Conservation (phyloP, 2,113 vertebrate species). For the Clarias batrachus region DNA sequence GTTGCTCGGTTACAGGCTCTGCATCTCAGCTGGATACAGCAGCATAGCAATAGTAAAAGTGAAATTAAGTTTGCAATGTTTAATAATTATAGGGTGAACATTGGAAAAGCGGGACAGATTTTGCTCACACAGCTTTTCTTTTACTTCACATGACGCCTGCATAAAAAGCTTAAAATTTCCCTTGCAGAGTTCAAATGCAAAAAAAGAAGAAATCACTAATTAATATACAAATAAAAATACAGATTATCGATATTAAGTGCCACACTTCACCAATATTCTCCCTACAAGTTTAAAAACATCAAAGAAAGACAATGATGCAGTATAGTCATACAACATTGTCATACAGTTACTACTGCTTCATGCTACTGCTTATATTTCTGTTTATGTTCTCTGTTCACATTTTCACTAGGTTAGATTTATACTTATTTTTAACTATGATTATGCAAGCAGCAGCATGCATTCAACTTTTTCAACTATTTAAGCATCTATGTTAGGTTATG, state of each 20-base stretch:
- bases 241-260: too few relatives aligned
- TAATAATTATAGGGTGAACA: not conserved
- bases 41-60: not conserved
- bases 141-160: too few relatives aligned
- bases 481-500: not conserved
- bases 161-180: too few relatives aligned
- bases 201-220: too few relatives aligned
- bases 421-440: not conserved
- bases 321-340: not conserved
- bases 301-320: not conserved
- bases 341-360: not conserved
- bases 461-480: not conserved
- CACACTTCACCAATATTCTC: too few relatives aligned
- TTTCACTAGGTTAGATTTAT: not conserved
- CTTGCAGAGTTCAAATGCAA: too few relatives aligned
- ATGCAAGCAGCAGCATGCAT: not conserved
- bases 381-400: not conserved
- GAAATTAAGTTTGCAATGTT: not conserved
- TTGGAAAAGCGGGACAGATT: too few relatives aligned
- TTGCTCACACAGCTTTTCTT: too few relatives aligned
- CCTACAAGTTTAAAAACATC: not conserved
- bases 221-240: too few relatives aligned
- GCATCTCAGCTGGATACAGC: not conserved
- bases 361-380: not conserved
- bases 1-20: not conserved